Conservation (phyloP, 2,113 vertebrate genomes). For the Campylomormyrus numenius region DNA sequence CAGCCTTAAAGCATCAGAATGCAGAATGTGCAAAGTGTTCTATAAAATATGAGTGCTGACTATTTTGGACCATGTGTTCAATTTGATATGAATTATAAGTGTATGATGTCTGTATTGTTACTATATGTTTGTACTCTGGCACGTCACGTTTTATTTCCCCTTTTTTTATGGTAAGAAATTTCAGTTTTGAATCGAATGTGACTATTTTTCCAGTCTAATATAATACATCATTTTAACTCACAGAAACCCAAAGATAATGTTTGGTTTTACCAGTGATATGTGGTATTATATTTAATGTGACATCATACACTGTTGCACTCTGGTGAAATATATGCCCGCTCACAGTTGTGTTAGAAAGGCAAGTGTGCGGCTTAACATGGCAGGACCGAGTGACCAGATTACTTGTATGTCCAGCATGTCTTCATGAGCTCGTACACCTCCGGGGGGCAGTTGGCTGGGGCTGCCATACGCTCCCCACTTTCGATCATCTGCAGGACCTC, state of each 20-base stretch:
- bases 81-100: neutral
- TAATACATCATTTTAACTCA: neutral
- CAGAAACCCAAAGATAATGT: neutral
- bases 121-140: neutral
- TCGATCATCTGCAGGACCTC: conserved; percentile 90
- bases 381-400: conserved; percentile 42
- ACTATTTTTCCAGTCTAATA: neutral
- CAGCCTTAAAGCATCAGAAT: no score
- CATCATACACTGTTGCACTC: neutral
- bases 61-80: neutral
- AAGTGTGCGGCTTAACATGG: neutral
- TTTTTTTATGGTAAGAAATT: neutral
- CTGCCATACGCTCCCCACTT: conserved; percentile 73
- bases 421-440: conserved; percentile 85
- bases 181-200: neutral
- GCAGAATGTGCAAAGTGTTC: neutral
- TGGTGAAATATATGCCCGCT: neutral
- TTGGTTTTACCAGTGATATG: neutral
- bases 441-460: conserved; percentile 68
- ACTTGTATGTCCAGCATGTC: conserved; percentile 91
- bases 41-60: neutral
- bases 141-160: neutral
- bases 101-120: neutral
- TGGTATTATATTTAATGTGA: neutral
- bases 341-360: neutral